These are phyloP conservation scores for Chrysoperla carnea DNA, from an alignment of 1,140 invertebrate genomes.

Conservation along the genomic window DNA sequence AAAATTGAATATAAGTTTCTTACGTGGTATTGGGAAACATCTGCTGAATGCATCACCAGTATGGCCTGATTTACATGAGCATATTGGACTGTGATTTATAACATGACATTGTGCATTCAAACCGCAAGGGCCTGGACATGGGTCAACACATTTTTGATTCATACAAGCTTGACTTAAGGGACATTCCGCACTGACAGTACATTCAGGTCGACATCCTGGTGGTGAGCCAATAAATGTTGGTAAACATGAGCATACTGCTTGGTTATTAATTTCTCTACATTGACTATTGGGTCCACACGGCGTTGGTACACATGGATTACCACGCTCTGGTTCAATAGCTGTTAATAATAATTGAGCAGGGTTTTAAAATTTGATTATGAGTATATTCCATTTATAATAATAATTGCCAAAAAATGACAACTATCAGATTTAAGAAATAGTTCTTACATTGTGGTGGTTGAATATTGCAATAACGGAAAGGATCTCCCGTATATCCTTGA, in stretches of 20 bases:
- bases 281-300: constrained; percentile 56
- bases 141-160: constrained; percentile 44
- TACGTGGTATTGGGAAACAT: constrained; percentile 40
- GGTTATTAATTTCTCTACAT: constrained; percentile 42
- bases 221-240: constrained; percentile 39
- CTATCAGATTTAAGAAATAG: constrained; percentile 2
- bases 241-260: constrained; percentile 48
- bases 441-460: constrained; percentile 32
- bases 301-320: constrained; percentile 43
- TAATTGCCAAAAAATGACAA: background rate
- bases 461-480: constrained; percentile 32
- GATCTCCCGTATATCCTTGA: constrained; percentile 38
- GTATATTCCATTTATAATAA: constrained; percentile 1
- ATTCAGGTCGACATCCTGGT: constrained; percentile 45
- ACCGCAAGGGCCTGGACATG: constrained; percentile 50
- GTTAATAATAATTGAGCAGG: constrained; percentile 6
- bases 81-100: constrained; percentile 48
- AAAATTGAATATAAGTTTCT: constrained; percentile 13
- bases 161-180: constrained; percentile 40
- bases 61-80: constrained; percentile 44
- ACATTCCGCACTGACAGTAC: constrained; percentile 45
- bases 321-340: constrained; percentile 18
- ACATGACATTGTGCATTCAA: constrained; percentile 48
- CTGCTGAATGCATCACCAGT: constrained; percentile 63
- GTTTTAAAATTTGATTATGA: constrained; percentile 8